A percentile compares a stretch with the other conserved stretches of the same genome.
Conservation (phyloP, 2,797 vertebrate species). For the Anomalospiza imberbis region DNA sequence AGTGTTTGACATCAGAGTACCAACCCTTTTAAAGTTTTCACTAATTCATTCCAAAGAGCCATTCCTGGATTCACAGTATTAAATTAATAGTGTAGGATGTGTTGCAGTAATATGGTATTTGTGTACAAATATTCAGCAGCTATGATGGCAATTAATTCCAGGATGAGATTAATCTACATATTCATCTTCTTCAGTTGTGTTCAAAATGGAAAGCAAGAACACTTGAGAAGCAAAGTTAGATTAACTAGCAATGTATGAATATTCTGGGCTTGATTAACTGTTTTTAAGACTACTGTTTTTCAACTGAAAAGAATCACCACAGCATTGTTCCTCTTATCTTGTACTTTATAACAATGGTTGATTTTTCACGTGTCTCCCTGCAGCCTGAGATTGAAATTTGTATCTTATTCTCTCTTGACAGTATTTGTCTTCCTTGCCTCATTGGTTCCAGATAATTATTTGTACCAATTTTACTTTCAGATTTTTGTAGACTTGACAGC, state of each 20-base stretch:
- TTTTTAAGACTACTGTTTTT: not conserved
- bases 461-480: slow-evolving; percentile 56
- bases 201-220: not conserved
- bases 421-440: slow-evolving; percentile 20
- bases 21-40: not conserved
- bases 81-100: not conserved
- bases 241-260: slow-evolving; percentile 14
- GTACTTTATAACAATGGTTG: not conserved
- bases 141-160: slow-evolving; percentile 42
- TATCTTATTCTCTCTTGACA: slow-evolving; percentile 6
- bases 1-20: not conserved
- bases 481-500: slow-evolving; percentile 36
- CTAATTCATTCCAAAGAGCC: not conserved
- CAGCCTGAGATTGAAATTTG: slow-evolving; percentile 4
- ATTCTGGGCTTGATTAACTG: not conserved
- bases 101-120: not conserved
- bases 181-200: not conserved
- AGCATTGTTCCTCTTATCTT: not conserved
- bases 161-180: slow-evolving; percentile 34
- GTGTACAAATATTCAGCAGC: slow-evolving; percentile 34
- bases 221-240: not conserved
- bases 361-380: not conserved
- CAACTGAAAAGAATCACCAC: not conserved
- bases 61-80: not conserved
- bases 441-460: slow-evolving; percentile 53